A percentile compares a stretch with the other conserved stretches of the same genome.
Evolutionary conservation across 2,888 invertebrate species (phyloP).

Genomic region (Yponomeuta evonymella): DNA sequence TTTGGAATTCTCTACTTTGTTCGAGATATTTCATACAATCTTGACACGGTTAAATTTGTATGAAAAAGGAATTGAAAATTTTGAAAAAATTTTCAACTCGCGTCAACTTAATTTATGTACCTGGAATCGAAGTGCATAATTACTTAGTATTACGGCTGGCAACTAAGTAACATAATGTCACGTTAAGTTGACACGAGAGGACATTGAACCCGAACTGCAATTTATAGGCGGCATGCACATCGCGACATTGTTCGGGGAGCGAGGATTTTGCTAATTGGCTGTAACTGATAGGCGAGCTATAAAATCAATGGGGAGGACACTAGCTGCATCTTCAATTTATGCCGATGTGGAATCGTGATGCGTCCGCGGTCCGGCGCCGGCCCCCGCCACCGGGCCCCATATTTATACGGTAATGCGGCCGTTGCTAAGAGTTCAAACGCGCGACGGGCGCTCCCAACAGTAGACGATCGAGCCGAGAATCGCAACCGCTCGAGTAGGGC

Average conservation of each 20-base stretch:
- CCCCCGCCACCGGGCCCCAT: slow-evolving; percentile 73
- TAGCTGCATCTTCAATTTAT: slow-evolving; percentile 71
- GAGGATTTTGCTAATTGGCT: slow-evolving; percentile 67
- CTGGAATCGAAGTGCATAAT: no score
- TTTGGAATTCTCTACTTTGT: no score
- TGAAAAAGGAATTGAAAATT: no score
- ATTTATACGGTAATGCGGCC: slow-evolving; percentile 74
- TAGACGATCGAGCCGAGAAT: slow-evolving; percentile 69
- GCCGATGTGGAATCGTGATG: slow-evolving; percentile 71
- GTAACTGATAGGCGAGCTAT: slow-evolving; percentile 66
- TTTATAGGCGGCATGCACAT: slow-evolving; percentile 45
- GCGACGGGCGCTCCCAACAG: slow-evolving; percentile 70
- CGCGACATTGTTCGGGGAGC: slow-evolving; percentile 45
- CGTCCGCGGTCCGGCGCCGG: slow-evolving; percentile 56
- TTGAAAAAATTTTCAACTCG: no score
- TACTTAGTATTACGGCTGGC: no score
- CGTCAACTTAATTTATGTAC: no score
- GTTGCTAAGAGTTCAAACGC: slow-evolving; percentile 73
- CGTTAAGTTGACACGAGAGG: slow-evolving; percentile 26
- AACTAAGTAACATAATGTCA: slow-evolving; percentile 19
- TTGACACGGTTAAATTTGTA: no score
- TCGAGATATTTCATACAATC: no score
- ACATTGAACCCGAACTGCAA: slow-evolving; percentile 35
- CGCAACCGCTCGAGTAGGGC: slow-evolving; percentile 59
- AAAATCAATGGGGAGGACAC: slow-evolving; percentile 72